phyloP scores from a whole-genome alignment of 2,797 vertebrate genomes.

The Cossypha dichroa region DNA sequence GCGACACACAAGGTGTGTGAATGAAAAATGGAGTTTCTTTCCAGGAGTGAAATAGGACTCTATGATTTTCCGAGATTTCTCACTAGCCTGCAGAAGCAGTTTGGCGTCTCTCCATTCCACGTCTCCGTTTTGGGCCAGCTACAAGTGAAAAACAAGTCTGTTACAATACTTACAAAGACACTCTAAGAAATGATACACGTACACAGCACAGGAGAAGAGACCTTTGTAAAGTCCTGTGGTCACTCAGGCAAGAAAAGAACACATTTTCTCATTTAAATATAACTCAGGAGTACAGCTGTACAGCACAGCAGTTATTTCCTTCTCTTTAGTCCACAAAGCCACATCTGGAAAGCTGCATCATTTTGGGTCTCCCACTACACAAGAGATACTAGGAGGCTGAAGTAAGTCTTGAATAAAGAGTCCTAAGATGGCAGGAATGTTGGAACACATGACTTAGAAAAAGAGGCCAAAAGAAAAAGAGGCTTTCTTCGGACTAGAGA shows the following conservation, averaged over 20 bases:
- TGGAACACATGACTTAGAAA: background rate
- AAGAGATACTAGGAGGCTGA: background rate
- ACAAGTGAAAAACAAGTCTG: slow-evolving; percentile 6
- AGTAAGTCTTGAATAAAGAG: background rate
- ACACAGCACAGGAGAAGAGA: background rate
- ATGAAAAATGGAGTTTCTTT: slow-evolving; percentile 85
- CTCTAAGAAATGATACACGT: background rate
- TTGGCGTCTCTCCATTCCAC: slow-evolving; percentile 84
- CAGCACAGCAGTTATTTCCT: background rate
- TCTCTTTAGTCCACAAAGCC: background rate
- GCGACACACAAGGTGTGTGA: slow-evolving; percentile 94
- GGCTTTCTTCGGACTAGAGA: background rate
- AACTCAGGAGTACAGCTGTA: background rate
- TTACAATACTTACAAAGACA: background rate
- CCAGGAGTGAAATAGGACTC: slow-evolving; percentile 92
- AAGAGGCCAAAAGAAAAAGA: background rate
- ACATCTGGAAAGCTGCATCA: background rate
- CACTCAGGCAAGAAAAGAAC: background rate
- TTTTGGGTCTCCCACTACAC: background rate
- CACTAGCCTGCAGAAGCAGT: slow-evolving; percentile 88
- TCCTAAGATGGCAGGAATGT: background rate
- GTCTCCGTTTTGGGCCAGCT: slow-evolving; percentile 86
- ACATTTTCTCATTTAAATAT: background rate
- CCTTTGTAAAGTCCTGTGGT: background rate
- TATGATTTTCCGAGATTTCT: slow-evolving; percentile 83